Evolutionary conservation across 2,113 vertebrate genomes (phyloP).

Genomic region (Vombatus ursinus): DNA sequence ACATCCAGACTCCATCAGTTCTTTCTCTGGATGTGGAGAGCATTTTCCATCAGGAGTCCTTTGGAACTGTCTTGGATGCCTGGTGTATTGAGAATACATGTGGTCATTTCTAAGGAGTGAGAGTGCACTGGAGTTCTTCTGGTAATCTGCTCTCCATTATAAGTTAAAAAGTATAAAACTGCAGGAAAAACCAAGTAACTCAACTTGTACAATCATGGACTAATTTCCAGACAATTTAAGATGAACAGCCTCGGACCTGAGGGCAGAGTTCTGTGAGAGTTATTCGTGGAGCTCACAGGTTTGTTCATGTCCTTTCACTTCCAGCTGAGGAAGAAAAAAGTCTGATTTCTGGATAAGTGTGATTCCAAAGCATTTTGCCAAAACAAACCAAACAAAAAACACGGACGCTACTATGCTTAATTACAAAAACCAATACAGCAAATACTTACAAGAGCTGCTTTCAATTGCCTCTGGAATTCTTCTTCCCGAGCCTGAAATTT

Average conservation of each 20-base stretch:
- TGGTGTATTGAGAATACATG: no score
- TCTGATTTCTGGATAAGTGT: not conserved
- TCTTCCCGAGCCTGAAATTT: conserved; percentile 80
- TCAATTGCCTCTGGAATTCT: conserved; percentile 85
- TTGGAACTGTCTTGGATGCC: no score
- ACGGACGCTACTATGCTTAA: not conserved
- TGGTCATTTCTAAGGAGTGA: not conserved
- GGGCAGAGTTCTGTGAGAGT: not conserved
- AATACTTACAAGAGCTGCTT: conserved; percentile 87
- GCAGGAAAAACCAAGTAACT: not conserved
- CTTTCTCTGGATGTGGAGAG: no score
- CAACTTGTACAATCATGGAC: not conserved
- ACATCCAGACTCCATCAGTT: no score
- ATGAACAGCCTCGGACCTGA: not conserved
- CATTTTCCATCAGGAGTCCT: no score
- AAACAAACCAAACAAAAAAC: not conserved
- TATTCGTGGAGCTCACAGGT: not conserved
- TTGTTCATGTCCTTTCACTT: not conserved
- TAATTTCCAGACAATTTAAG: not conserved
- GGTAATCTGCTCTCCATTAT: not conserved
- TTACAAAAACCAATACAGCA: not conserved
- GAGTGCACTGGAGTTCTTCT: not conserved
- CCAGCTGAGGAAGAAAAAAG: not conserved
- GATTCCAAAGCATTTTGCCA: not conserved
- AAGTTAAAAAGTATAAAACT: not conserved